Percentiles rank a stretch among this genome's conserved stretches.
These are phyloP conservation scores for Oceanodroma tethys DNA, from an alignment of 2,113 vertebrate genomes.

Conservation along the genomic window DNA sequence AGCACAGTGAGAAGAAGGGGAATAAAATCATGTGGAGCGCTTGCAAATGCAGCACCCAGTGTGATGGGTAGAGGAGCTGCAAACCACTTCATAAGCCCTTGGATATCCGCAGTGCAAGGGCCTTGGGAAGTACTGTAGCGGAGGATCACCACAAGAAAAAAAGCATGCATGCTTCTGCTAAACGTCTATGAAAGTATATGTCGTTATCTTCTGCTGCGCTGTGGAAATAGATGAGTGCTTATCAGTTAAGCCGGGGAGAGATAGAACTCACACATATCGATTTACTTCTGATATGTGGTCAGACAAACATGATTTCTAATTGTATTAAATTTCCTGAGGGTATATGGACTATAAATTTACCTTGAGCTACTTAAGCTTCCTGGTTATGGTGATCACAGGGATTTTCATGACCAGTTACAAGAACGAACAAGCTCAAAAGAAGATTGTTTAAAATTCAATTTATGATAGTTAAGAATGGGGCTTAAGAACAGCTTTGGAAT, in stretches of 20 bases:
- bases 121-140: neutral
- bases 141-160: neutral
- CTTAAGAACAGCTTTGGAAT: neutral
- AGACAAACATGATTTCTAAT: neutral
- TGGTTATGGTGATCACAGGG: neutral
- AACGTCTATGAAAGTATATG: fast-evolving
- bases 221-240: neutral
- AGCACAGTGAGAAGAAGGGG: neutral
- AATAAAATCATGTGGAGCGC: neutral
- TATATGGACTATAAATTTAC: neutral
- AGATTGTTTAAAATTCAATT: neutral
- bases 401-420: neutral
- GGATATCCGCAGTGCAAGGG: neutral
- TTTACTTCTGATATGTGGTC: neutral
- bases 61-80: neutral
- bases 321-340: neutral
- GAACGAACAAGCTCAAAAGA: neutral
- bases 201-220: neutral
- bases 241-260: neutral
- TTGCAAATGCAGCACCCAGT: neutral
- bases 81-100: neutral
- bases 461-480: neutral
- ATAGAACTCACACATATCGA: neutral
- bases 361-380: neutral
- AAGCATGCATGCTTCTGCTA: neutral